Percentiles rank a stretch among this genome's conserved stretches.
phyloP scores from a whole-genome alignment of 64 coral and sea anemone species.

The Cladopsammia gracilis region DNA sequence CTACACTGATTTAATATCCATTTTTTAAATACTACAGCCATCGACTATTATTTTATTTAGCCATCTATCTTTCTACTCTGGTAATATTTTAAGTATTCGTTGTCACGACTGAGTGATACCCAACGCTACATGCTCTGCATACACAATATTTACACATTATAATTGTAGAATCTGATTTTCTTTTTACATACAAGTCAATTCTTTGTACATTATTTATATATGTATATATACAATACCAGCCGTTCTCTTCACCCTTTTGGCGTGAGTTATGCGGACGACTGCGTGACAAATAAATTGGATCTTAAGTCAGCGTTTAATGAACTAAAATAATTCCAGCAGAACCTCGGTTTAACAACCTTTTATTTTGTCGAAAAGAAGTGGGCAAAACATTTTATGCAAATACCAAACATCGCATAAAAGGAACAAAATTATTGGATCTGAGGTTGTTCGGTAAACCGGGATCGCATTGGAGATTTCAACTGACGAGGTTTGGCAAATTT shows the following conservation, averaged over 20 bases:
- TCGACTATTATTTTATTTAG: not conserved
- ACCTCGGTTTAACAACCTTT: not conserved
- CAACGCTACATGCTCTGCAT: not conserved
- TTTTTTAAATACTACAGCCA: slow-evolving; percentile 43
- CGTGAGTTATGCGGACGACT: not conserved
- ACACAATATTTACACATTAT: slow-evolving; percentile 34
- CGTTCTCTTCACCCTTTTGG: not conserved
- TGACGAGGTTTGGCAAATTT: too few species aligned
- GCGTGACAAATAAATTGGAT: slow-evolving; percentile 1
- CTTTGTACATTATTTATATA: slow-evolving; percentile 6
- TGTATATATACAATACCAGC: slow-evolving; percentile 14
- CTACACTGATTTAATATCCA: not conserved
- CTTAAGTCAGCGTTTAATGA: not conserved
- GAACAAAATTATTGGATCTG: too few species aligned
- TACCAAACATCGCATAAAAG: too few species aligned
- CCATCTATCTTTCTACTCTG: not conserved
- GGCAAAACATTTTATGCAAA: too few species aligned
- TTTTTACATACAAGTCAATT: slow-evolving; percentile 22
- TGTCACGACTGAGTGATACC: not conserved
- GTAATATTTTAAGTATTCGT: not conserved
- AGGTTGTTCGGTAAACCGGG: too few species aligned
- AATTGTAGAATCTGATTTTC: slow-evolving; percentile 29
- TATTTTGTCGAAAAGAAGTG: too few species aligned
- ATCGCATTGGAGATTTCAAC: too few species aligned
- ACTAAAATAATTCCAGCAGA: not conserved